Conservation (phyloP, 2,888 invertebrate species). For the Patella depressa region DNA sequence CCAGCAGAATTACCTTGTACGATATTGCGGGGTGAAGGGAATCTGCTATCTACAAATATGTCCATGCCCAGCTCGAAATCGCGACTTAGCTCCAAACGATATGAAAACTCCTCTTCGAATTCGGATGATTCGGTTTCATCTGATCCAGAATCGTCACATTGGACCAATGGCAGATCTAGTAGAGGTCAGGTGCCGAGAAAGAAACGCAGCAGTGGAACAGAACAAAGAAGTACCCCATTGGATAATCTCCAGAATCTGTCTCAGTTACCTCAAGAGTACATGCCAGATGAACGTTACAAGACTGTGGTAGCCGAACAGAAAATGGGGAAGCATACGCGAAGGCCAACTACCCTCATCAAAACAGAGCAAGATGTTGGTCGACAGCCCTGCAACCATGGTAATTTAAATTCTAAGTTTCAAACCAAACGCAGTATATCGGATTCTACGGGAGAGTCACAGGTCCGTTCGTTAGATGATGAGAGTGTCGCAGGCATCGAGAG, state of each 20-base stretch:
- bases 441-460: slow-evolving; percentile 43
- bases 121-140: not conserved
- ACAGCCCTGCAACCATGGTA: slow-evolving; percentile 14
- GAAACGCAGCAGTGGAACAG: not conserved
- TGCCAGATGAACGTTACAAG: slow-evolving; percentile 45
- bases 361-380: slow-evolving; percentile 3
- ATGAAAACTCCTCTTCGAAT: not conserved
- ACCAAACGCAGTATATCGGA: slow-evolving; percentile 36
- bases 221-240: not conserved
- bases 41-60: not conserved
- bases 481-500: not conserved
- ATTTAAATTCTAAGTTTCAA: slow-evolving; percentile 9
- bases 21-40: not conserved
- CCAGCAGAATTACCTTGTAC: not conserved
- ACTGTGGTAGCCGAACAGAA: slow-evolving; percentile 49
- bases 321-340: slow-evolving; percentile 32
- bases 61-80: not conserved
- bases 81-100: not conserved
- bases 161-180: slow-evolving; percentile 17
- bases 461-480: not conserved
- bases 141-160: slow-evolving; percentile 19
- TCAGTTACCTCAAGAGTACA: slow-evolving; percentile 34
- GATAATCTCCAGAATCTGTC: slow-evolving; percentile 44
- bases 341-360: no score
- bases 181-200: slow-evolving; percentile 40